Conservation (phyloP, 53 echinoderm and acorn worm genomes). For the Crossaster papposus region DNA sequence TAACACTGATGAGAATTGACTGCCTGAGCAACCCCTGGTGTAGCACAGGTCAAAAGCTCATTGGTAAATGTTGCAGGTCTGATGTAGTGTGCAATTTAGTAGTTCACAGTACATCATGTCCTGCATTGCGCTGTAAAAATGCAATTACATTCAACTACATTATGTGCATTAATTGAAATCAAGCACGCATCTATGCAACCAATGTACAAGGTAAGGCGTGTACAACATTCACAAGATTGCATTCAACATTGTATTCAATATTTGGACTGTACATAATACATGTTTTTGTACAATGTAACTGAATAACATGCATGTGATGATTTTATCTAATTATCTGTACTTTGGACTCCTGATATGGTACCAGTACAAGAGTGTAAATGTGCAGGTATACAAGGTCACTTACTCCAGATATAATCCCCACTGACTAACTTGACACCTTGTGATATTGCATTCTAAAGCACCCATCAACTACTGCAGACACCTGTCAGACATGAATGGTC, state of each 20-base stretch:
- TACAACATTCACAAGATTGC: neutral
- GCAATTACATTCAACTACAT: too few species aligned
- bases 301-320: too few species aligned
- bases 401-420: neutral
- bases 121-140: too few species aligned
- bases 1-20: too few species aligned
- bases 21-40: too few species aligned
- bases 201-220: neutral
- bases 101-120: too few species aligned
- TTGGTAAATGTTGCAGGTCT: too few species aligned
- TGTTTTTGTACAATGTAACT: neutral
- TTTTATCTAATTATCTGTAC: neutral
- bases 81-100: too few species aligned
- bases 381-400: neutral
- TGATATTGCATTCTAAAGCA: neutral
- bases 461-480: neutral
- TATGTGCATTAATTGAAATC: too few species aligned
- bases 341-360: neutral
- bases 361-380: neutral
- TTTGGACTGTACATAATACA: neutral
- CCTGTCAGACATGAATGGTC: neutral
- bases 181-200: too few species aligned
- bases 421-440: neutral
- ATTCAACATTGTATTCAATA: too few species aligned
- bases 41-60: too few species aligned